Conservation (phyloP, 2,888 invertebrate genomes). For the Andrena chrysosceles region DNA sequence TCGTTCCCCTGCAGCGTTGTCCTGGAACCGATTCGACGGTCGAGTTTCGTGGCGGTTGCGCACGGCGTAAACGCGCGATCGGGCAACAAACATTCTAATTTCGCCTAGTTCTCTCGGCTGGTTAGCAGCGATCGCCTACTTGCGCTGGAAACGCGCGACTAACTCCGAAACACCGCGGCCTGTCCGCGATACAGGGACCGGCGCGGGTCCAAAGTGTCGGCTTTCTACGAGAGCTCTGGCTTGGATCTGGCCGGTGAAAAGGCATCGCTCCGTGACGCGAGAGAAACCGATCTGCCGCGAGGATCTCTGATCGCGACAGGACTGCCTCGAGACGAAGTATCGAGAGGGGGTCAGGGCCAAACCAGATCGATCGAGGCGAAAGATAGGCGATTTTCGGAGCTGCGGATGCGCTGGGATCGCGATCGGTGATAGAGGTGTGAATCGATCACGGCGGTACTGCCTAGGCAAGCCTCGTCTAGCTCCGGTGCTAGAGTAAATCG, state of each 20-base stretch:
- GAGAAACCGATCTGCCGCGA: conserved; percentile 46
- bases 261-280: not conserved
- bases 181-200: conserved; percentile 75
- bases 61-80: conserved; percentile 50
- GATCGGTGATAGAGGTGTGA: not conserved
- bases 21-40: conserved; percentile 19
- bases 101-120: conserved; percentile 75
- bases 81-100: conserved; percentile 78
- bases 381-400: not conserved
- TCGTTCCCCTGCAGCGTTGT: not conserved
- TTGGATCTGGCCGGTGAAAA: not conserved
- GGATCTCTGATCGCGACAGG: not conserved
- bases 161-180: conserved; percentile 58
- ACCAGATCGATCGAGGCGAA: conserved; percentile 28
- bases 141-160: conserved; percentile 65
- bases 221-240: conserved; percentile 67
- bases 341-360: conserved; percentile 33
- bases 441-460: not conserved
- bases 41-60: conserved; percentile 48
- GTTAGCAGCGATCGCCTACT: conserved; percentile 77
- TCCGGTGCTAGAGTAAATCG: not conserved
- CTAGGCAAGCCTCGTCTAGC: not conserved
- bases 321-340: not conserved
- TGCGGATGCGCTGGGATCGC: not conserved
- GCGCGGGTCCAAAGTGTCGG: conserved; percentile 63